These are phyloP conservation scores for Paradoxurus hermaphroditus DNA, from an alignment of 2,113 vertebrate genomes.

Conservation along the genomic window DNA sequence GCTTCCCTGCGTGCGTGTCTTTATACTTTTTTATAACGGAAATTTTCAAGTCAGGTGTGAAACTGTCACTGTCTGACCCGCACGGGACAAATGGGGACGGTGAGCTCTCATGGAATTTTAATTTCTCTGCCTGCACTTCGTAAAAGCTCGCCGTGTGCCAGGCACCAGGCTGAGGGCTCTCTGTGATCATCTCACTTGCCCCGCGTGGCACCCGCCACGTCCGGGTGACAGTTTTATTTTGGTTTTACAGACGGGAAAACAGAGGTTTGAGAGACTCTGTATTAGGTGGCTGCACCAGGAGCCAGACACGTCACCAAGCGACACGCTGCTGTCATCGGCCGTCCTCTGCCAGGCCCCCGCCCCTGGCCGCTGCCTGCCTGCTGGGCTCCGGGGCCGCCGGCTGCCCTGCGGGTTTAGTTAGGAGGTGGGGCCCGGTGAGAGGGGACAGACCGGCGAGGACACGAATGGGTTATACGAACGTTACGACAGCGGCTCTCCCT, in stretches of 20 bases:
- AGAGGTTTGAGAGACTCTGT: background rate
- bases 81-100: too few relatives aligned
- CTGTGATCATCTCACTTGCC: rapidly evolving
- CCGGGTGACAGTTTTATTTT: background rate
- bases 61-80: background rate
- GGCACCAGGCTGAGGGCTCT: background rate
- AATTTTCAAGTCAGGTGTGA: background rate
- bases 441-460: too few relatives aligned
- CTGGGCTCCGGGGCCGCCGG: background rate
- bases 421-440: background rate
- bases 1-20: background rate
- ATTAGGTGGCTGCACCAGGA: background rate
- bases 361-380: background rate
- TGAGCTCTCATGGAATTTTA: background rate
- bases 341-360: background rate
- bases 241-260: background rate
- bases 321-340: rapidly evolving
- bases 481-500: background rate
- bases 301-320: background rate
- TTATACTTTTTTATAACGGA: background rate
- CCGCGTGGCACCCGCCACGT: background rate
- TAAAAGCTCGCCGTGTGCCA: rapidly evolving
- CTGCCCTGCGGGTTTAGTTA: background rate
- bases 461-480: too few relatives aligned
- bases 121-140: background rate